Evolutionary conservation across 2,113 vertebrate species (phyloP), one percentile per base, ranked within the genome.

Genomic region (Mustelus asterias): DNA sequence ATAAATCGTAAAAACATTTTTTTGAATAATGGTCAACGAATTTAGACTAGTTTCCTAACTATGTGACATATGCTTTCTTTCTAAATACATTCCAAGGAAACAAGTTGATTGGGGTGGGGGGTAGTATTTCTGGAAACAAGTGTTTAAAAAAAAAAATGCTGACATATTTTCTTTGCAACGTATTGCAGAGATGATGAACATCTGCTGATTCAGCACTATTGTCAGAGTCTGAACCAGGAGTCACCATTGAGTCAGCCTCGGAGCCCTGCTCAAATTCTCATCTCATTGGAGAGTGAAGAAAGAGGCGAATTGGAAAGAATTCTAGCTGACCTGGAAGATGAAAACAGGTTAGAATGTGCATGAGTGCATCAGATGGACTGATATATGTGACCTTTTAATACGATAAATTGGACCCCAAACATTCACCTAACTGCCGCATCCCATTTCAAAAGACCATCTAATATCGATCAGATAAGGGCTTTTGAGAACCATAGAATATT

Each of bases 191-290:
- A 99, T 97, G 99, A 99, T 97, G 99, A 99, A 96, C 99, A 99
- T 98, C 98, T 99, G 98, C 98, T 99, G 98, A 99, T 99, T 98
- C 99, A 99, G 98, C 99, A 99, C 98, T 99, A 99, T 99, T 99
- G 99, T 98, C 99, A 99, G 98, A 99, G 99, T 97, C 98, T 99
- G 98, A 99, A 99, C 98, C 99, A 99, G 97, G 98, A 99, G 97
- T 99, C 99, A 96, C 99, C 99, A 92, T 98, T 99, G 97, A 98
- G 98, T 97, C 98, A 98, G 97, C 98, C 98, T 88, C 97, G 97
- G 96, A 98, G 98, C 97, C 99, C 99, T 96, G 99, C 99, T 97
- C 99, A 99, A 98, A 99, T 99, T 97, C 98, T 99, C 96, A 99
- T 99, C 98, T 99, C 99, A 97, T 98, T 99, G 98, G 99, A 99